phyloP scores from a whole-genome alignment of 2,113 vertebrate species.

The Deroptyus accipitrinus region DNA sequence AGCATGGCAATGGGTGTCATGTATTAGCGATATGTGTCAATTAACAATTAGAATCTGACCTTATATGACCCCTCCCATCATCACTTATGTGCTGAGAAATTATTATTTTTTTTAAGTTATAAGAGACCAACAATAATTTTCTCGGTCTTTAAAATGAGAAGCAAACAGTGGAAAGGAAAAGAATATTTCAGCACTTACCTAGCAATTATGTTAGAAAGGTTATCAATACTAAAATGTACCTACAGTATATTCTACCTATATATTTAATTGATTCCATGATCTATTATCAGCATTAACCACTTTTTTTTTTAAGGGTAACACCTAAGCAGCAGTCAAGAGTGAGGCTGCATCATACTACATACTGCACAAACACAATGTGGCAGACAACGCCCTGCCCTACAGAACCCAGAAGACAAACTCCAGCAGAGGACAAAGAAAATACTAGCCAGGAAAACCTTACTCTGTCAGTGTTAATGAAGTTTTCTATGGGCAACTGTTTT shows the following conservation, averaged over 20 bases:
- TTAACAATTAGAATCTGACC: constrained; percentile 12
- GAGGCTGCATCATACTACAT: neutral
- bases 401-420: neutral
- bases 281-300: neutral
- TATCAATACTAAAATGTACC: neutral
- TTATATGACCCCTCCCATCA: neutral
- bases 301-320: neutral
- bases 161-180: neutral
- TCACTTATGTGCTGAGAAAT: neutral
- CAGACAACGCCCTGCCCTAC: neutral
- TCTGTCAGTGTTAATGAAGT: neutral
- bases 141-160: neutral
- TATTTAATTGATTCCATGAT: neutral
- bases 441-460: neutral
- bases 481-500: neutral
- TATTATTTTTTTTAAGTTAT: neutral
- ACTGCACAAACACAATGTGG: neutral
- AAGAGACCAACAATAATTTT: neutral
- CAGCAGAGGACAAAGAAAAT: neutral
- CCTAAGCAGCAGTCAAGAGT: neutral
- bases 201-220: neutral
- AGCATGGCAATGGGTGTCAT: neutral
- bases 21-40: neutral
- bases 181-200: neutral
- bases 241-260: neutral